phyloP scores from a whole-genome alignment of 2,797 vertebrate species.

The Esox lucius region DNA sequence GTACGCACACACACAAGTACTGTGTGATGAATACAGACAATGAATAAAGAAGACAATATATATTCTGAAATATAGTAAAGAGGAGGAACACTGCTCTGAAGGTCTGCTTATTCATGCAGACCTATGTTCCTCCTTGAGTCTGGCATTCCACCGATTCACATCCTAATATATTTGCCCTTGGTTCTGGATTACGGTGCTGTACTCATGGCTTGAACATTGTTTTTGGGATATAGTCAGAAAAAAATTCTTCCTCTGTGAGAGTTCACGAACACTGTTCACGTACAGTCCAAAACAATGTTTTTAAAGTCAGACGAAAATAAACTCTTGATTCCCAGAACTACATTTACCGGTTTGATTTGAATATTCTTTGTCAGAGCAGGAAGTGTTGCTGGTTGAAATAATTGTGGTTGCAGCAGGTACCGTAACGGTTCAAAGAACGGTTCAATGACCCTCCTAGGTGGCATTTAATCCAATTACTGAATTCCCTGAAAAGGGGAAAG shows the following conservation, averaged over 20 bases:
- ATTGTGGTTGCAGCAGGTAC: slow-evolving; percentile 26
- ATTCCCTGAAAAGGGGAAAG: slow-evolving; percentile 51
- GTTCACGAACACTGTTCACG: background rate
- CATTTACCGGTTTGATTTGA: background rate
- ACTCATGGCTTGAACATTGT: too few species aligned
- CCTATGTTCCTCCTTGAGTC: too few species aligned
- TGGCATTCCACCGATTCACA: too few species aligned
- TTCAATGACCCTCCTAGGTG: slow-evolving; percentile 62
- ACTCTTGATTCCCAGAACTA: background rate
- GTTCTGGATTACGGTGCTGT: too few species aligned
- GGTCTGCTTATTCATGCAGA: too few species aligned
- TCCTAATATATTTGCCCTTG: too few species aligned
- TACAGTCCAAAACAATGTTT: background rate
- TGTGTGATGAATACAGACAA: too few species aligned
- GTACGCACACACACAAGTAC: too few species aligned
- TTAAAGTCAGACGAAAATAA: background rate
- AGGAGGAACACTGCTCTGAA: too few species aligned
- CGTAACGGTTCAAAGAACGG: slow-evolving; percentile 52
- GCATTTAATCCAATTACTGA: slow-evolving; percentile 71
- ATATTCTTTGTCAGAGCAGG: background rate
- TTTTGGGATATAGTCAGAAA: background rate
- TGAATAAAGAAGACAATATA: too few species aligned
- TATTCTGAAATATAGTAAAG: too few species aligned
- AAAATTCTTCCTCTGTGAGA: background rate
- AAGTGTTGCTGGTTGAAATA: background rate